Base-by-base conservation (phyloP, 1,140 invertebrate genomes). In the Cotesia glomerata region DNA sequence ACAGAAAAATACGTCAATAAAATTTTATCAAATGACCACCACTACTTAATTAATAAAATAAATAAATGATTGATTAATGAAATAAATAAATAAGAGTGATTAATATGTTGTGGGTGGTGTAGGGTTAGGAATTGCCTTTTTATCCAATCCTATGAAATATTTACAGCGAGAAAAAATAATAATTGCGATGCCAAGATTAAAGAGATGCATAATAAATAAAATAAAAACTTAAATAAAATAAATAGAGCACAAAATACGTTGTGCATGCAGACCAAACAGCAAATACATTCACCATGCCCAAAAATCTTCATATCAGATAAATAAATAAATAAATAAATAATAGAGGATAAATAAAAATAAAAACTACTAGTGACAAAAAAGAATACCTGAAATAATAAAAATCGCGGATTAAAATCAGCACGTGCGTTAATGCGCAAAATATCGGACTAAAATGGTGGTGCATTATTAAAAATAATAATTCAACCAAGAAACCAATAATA, bases 141-240 rank as follows among this genome's bases (percentile, higher is more conserved):
- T 45, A 45, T 45, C 39, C 39, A 45, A 45, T 45, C 7, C 39
- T 45, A 2, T 45, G 39, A 56, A 74, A 26, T 56, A 18, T 32
- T 35, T 61, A 61, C 13, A 73, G 66, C 56, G 26, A 68, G 26
- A 45, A 45, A 45, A 45, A 9, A 45, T 45, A 45, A 45, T 45
- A 45, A 45, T 45, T 45, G 39, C 39, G 11, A 45, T 45, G 39
- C 39, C 39, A 81, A 78, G 81, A 82, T 83, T 82, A 85, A 79
- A 81, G 79, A 81, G 80, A 84, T 82, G 81, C 82, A 81, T 82
- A 78, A 70, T 14, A 59, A 77, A 77, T 76, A 62, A 32, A 79
- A 77, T 79, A 34, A 71, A 75, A 74, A 62, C 35, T 45, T 13
- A 62, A 77, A 77, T 76, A 63, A 26, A 79, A 77, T 79, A 34